Conservation (phyloP, 2,888 invertebrate genomes). For the Erynnis tages region DNA sequence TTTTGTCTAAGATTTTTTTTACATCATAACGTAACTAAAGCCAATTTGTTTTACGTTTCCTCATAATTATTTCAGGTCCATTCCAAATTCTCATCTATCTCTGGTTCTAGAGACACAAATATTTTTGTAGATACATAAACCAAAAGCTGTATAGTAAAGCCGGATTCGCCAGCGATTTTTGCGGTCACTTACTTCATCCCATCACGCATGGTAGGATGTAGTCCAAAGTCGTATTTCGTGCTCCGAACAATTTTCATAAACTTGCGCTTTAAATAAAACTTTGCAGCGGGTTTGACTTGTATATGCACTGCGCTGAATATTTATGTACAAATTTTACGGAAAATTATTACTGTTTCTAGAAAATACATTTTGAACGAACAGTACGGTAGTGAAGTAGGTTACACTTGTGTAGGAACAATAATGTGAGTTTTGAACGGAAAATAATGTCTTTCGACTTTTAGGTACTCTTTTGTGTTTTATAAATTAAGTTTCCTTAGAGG, state of each 20-base stretch:
- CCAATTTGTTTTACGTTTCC: too few relatives aligned
- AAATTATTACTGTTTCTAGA: slow-evolving; percentile 6
- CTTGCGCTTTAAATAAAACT: slow-evolving; percentile 18
- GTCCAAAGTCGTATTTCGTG: slow-evolving; percentile 7
- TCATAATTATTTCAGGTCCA: too few relatives aligned
- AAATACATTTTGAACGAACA: not conserved
- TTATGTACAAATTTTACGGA: not conserved
- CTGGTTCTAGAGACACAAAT: too few relatives aligned
- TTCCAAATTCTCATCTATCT: too few relatives aligned
- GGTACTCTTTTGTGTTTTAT: too few relatives aligned
- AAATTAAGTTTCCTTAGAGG: too few relatives aligned
- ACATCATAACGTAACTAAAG: too few relatives aligned
- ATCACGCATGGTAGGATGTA: not conserved
- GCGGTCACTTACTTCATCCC: not conserved
- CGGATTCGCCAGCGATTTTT: not conserved
- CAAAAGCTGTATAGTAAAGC: too few relatives aligned
- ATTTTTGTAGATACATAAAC: too few relatives aligned
- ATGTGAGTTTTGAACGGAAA: too few relatives aligned
- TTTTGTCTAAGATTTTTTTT: too few relatives aligned
- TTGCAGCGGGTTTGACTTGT: slow-evolving; percentile 10
- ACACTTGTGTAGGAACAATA: too few relatives aligned
- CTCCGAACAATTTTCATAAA: slow-evolving; percentile 14
- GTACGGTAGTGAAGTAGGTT: not conserved
- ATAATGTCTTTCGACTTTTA: not conserved
- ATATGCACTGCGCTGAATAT: slow-evolving; percentile 5